Conservation (phyloP, 1,140 invertebrate genomes). For the Leptinotarsa undecemlineata region DNA sequence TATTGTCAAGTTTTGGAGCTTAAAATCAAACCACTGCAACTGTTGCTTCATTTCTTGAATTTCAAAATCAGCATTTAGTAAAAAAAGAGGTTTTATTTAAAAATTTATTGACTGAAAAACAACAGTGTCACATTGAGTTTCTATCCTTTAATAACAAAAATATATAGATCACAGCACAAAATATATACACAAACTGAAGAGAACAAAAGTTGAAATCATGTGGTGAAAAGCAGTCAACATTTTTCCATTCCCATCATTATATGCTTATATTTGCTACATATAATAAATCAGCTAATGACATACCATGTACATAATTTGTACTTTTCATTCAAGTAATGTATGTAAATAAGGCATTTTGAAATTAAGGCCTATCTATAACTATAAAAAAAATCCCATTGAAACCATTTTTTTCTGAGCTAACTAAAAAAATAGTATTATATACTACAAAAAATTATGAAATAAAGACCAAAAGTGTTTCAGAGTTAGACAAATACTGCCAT, state of each 20-base stretch:
- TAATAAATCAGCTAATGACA: slow-evolving; percentile 38
- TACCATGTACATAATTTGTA: slow-evolving; percentile 23
- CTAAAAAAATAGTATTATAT: no score
- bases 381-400: no score
- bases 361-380: no score
- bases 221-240: slow-evolving; percentile 25
- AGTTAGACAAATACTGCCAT: no score
- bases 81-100: not conserved
- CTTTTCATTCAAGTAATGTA: not conserved
- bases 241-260: slow-evolving; percentile 22
- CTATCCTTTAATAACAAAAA: slow-evolving; percentile 27
- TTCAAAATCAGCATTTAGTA: slow-evolving; percentile 12
- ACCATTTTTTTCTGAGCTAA: no score
- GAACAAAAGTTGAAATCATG: slow-evolving; percentile 26
- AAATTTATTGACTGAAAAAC: slow-evolving; percentile 27
- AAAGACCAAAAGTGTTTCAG: no score
- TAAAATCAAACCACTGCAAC: not conserved
- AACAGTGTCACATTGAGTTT: slow-evolving; percentile 10
- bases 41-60: not conserved
- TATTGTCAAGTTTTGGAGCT: not conserved
- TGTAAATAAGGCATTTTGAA: no score
- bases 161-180: slow-evolving; percentile 48
- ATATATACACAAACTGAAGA: slow-evolving; percentile 41
- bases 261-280: slow-evolving; percentile 37
- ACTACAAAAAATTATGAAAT: no score